phyloP scores from a whole-genome alignment of 2,797 vertebrate species.

The Tiaroga cobitis region DNA sequence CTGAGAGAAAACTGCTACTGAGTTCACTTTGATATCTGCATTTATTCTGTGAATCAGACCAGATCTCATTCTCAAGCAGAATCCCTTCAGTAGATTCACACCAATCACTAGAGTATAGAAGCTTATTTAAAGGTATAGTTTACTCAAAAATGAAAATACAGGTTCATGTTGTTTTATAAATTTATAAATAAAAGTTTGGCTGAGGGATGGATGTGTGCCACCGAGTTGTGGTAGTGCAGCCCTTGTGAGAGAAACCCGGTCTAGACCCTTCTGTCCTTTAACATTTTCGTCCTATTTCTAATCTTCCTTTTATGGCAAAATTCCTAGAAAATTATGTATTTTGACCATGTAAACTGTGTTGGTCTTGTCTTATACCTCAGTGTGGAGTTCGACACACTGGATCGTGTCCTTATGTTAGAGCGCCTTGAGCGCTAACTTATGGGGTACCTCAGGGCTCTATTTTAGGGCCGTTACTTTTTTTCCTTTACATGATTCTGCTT shows the following conservation, averaged over 20 bases:
- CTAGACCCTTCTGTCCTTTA: background rate
- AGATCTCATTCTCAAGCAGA: background rate
- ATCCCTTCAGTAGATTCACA: background rate
- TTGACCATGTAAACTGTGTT: background rate
- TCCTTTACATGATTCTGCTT: background rate
- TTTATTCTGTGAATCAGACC: background rate
- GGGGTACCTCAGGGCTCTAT: background rate
- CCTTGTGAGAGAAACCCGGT: no score
- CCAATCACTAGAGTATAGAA: background rate
- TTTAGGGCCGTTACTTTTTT: background rate
- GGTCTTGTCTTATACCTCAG: background rate
- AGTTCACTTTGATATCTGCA: background rate
- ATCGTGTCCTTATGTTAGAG: background rate
- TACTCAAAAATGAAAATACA: background rate
- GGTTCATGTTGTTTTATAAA: background rate
- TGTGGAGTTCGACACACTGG: background rate
- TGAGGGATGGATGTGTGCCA: no score
- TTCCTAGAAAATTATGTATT: background rate
- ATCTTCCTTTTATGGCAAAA: background rate
- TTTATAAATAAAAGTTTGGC: background rate
- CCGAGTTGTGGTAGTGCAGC: background rate
- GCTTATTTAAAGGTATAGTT: background rate
- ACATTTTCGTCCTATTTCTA: background rate
- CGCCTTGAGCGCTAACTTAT: background rate
- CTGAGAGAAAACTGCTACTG: background rate